phyloP scores from a whole-genome alignment of 1,140 invertebrate genomes.

The Drosophila miranda region DNA sequence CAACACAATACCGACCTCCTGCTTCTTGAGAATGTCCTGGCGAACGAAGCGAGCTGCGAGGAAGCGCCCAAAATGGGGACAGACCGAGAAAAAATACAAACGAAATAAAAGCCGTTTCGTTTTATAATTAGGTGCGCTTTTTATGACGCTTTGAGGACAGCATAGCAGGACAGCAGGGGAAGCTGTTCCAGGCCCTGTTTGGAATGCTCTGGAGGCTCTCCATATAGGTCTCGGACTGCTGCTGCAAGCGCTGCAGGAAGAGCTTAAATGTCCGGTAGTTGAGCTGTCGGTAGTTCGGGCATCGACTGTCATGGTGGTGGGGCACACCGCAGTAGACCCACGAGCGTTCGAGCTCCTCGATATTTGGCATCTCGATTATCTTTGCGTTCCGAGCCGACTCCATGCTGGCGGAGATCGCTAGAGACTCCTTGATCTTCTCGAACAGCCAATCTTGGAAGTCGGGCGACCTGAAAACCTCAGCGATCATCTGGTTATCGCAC shows the following conservation, averaged over 20 bases:
- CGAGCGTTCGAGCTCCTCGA: conserved; percentile 12
- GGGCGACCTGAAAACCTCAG: background rate
- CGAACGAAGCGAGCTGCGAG: too few relatives aligned
- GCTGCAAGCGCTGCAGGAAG: conserved; percentile 13
- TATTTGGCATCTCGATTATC: background rate
- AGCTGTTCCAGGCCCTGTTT: conserved; percentile 20
- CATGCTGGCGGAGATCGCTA: background rate
- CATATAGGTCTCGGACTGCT: background rate
- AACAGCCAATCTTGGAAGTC: conserved; percentile 2
- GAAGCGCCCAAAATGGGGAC: too few relatives aligned
- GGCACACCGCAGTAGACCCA: conserved; percentile 34
- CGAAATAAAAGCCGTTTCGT: too few relatives aligned
- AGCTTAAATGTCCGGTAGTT: conserved; percentile 26
- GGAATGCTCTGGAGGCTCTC: conserved; percentile 6
- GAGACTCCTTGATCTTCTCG: background rate
- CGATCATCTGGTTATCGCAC: conserved; percentile 16
- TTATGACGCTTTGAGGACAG: too few relatives aligned
- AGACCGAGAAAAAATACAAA: too few relatives aligned
- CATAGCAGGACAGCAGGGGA: conserved; percentile 23
- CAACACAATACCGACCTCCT: too few relatives aligned
- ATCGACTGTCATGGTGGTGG: conserved; percentile 38
- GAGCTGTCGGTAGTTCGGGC: conserved; percentile 15
- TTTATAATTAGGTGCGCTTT: too few relatives aligned
- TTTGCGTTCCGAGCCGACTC: too few relatives aligned
- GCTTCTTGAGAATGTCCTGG: too few relatives aligned